phyloP scores from a whole-genome alignment of 2,797 vertebrate genomes.

The Gambusia yucatana region DNA sequence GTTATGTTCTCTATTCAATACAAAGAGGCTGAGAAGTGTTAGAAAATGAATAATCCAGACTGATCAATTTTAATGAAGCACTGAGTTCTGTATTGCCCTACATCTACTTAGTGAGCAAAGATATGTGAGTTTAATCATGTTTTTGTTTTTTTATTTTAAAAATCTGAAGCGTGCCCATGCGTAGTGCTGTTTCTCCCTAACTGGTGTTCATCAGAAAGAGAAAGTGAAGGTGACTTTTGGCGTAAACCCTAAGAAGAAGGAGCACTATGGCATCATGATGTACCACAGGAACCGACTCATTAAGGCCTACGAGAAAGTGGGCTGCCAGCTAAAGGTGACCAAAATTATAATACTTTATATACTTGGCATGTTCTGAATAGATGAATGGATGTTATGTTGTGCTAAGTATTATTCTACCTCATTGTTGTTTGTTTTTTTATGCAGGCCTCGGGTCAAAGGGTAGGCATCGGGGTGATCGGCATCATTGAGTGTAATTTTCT shows the following conservation, averaged over 20 bases:
- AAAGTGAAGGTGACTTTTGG: constrained; percentile 87
- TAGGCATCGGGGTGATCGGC: constrained; percentile 84
- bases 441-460: constrained; percentile 77
- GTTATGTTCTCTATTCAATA: background rate
- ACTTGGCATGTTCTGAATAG: background rate
- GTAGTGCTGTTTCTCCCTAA: constrained; percentile 52
- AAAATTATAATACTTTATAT: background rate
- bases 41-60: background rate
- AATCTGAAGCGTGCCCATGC: background rate
- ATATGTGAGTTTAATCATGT: background rate
- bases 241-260: constrained; percentile 81
- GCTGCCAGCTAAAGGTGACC: constrained; percentile 84
- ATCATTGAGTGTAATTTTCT: constrained; percentile 88
- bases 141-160: background rate
- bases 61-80: background rate
- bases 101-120: background rate
- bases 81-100: background rate
- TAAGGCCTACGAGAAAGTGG: constrained; percentile 86
- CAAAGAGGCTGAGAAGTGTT: background rate
- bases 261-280: constrained; percentile 86
- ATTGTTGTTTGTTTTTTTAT: background rate
- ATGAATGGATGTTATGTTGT: background rate
- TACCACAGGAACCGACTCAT: constrained; percentile 88
- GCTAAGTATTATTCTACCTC: background rate
- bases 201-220: constrained; percentile 77